Base-by-base conservation (phyloP, 2,797 vertebrate genomes). In the Euphonia xanthogaster region DNA sequence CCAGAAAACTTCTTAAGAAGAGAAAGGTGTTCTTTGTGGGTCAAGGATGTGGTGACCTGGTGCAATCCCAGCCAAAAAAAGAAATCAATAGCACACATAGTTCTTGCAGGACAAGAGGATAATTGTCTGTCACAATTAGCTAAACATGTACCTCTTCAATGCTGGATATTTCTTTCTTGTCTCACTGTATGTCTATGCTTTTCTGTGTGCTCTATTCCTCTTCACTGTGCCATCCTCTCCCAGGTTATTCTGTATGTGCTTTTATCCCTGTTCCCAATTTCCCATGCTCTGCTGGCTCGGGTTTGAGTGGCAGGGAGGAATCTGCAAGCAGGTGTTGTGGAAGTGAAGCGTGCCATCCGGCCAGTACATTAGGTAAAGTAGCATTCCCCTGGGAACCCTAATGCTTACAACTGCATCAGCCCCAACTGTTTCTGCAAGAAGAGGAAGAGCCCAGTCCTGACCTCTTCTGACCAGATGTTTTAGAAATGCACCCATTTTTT, bases 251-350 rank as follows among this genome's bases (percentile, higher is more conserved):
- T 14, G 30, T 21, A 13, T 44, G 13, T 71, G 30, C 30, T 89
- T 86, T 74, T 82, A 60, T 67, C 60, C 42, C 40, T 24, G 40
- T 50, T 96, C 78, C 88, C 4, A 42, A 61, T 95, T 96, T 97
- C 95, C 97, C 96, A 92, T 85, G 90, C 97, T 97, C 90, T 95
- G 84, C 86, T 92, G 88, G 93, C 78, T 94, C n/a, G 57, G 92
- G 73, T 94, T 88, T 97, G 97, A 98, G 96, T 97, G 97, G 96
- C 97, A 98, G 97, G 70, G 33, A 84, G 9, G 89, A 97, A 93
- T 94, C 44, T 54, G 95, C 75, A 97, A 97, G 97, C 98, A 98
- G 98, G 97, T 97, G 97, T 94, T 96, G 95, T 95, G 95, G 93
- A 97, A 97, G 96, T 65, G 97, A 97, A 97, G 96, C 70, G 35